A percentile compares a stretch with the other conserved stretches of the same genome.
Conservation (phyloP, 2,888 invertebrate species). For the Podotricha telesiphe region DNA sequence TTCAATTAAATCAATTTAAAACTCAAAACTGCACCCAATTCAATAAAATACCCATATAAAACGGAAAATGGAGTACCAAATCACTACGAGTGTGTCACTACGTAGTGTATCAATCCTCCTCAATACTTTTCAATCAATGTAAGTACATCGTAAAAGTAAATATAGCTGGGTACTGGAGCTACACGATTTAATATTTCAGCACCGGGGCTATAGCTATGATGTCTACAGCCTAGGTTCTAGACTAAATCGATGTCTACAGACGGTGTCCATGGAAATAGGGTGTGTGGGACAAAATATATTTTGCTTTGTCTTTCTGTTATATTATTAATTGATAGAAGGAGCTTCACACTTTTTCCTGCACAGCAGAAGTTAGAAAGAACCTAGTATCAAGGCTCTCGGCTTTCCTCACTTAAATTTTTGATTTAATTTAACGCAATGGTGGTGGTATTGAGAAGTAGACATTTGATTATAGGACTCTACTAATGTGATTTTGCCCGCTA, state of each 20-base stretch:
- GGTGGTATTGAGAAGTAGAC: too few relatives aligned
- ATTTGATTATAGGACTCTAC: too few relatives aligned
- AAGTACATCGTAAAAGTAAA: neutral
- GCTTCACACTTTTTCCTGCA: too few relatives aligned
- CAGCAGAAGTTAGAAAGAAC: too few relatives aligned
- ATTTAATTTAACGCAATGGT: too few relatives aligned
- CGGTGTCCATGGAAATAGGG: neutral
- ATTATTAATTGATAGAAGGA: too few relatives aligned
- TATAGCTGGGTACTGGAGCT: neutral
- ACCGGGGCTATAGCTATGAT: neutral
- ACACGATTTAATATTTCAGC: constrained; percentile 14
- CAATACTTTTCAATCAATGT: neutral
- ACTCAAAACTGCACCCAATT: too few relatives aligned
- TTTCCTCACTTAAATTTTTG: too few relatives aligned
- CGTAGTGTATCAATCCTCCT: neutral
- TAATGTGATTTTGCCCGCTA: too few relatives aligned
- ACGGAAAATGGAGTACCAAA: neutral
- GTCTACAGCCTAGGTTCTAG: constrained; percentile 9
- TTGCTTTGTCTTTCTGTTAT: neutral
- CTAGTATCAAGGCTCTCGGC: too few relatives aligned
- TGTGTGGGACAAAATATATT: neutral
- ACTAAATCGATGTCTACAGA: constrained; percentile 27
- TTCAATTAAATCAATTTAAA: too few relatives aligned
- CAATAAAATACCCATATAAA: too few relatives aligned
- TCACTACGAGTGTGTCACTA: neutral